Percentiles rank a stretch among this genome's conserved stretches.
These are phyloP conservation scores for Myiopsitta monachus DNA, from an alignment of 2,113 vertebrate species.

Conservation along the genomic window DNA sequence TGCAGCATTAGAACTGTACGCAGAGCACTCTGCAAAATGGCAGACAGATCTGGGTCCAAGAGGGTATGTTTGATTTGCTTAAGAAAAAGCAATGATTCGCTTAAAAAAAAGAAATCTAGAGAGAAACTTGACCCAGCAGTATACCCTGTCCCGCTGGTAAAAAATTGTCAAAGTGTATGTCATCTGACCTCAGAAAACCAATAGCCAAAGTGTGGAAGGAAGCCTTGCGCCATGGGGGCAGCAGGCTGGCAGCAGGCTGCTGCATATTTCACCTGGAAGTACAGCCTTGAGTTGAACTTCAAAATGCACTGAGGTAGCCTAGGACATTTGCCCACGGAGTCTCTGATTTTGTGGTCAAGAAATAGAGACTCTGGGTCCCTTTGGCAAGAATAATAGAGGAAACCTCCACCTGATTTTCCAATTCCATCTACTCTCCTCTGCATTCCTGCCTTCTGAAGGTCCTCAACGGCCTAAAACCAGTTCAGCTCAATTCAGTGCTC, in stretches of 20 bases:
- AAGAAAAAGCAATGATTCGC: neutral
- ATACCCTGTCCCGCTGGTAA: neutral
- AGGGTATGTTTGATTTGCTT: neutral
- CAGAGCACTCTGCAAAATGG: neutral
- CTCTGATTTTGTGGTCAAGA: neutral
- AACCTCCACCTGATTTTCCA: neutral
- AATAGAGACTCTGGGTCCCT: neutral
- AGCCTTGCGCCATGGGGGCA: accelerated
- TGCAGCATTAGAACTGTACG: neutral
- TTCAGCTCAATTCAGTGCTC: neutral
- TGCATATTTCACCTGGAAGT: neutral
- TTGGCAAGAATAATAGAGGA: neutral
- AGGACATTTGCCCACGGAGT: neutral
- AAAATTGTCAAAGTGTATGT: neutral
- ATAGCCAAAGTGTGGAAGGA: neutral
- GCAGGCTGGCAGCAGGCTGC: neutral
- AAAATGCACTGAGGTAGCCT: neutral
- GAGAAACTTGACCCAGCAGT: neutral
- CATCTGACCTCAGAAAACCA: neutral
- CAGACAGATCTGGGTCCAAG: neutral
- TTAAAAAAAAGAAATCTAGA: neutral
- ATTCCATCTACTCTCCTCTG: neutral
- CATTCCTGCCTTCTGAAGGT: neutral
- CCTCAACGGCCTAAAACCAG: neutral
- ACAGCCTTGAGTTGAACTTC: neutral